Conservation (phyloP, 92 coral and sea anemone genomes). For the Umimayanthus chanpuru region DNA sequence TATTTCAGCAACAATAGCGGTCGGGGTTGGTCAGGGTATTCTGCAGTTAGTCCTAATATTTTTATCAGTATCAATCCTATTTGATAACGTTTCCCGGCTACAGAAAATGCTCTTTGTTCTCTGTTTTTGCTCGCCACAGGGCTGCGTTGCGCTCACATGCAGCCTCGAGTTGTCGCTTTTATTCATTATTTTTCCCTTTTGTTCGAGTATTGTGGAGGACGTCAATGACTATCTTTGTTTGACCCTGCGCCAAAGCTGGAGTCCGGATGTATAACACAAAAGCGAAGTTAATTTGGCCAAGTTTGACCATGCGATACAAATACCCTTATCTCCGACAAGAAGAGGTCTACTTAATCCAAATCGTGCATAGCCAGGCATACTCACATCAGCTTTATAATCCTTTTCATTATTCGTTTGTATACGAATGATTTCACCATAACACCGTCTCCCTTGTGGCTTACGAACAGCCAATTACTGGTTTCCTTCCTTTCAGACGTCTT, state of each 20-base stretch:
- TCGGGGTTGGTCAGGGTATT: too few species aligned
- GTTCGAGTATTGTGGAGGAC: background rate
- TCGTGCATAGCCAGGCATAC: background rate
- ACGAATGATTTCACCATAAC: too few species aligned
- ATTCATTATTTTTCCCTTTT: background rate
- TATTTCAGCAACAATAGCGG: too few species aligned
- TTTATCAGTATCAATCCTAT: background rate
- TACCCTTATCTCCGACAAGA: background rate
- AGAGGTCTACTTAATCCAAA: background rate
- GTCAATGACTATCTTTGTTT: background rate
- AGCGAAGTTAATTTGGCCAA: background rate
- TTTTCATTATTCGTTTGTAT: background rate
- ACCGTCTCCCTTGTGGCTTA: background rate
- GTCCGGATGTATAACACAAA: background rate
- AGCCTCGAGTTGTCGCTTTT: background rate
- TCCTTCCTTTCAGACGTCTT: background rate
- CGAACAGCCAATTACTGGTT: slow-evolving; percentile 15
- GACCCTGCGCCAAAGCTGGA: background rate
- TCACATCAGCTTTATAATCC: too few species aligned
- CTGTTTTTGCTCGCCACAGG: background rate
- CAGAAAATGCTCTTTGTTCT: background rate
- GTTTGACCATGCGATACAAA: background rate
- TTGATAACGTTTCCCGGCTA: background rate
- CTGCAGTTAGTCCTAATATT: too few species aligned
- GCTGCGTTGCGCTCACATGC: background rate